Evolutionary conservation across 1,140 invertebrate genomes (phyloP), one percentile per base, ranked within the genome.

Genomic region (Nomia melanderi): DNA sequence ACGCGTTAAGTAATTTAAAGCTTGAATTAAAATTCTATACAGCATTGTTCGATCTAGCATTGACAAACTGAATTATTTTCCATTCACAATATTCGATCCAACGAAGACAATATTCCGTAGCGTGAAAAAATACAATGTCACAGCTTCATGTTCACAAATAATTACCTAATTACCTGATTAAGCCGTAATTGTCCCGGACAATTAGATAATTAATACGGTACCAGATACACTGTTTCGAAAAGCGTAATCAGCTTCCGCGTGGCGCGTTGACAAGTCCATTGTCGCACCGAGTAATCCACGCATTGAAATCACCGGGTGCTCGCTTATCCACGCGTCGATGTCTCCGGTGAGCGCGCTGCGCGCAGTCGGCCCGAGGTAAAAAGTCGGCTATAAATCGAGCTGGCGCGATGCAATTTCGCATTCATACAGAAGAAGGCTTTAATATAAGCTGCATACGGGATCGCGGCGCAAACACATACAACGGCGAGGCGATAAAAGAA

Each of bases 291-390:
- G 20, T 64, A 69, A 80, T 66, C 63, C 41, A 41, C 14, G 33
- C 62, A 59, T 83, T 80, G 82, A 77, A 84, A 67, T 84, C 81
- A 70, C 72, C 63, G 39, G 33, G 76, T 83, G 65, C 41, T 36
- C 57, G 72, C 25, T 47, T 53, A 12, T 11, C 63, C 71, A 14
- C 20, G 81, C 78, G 56, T 84, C 77, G n/a, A 84, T 80, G 76
- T 65, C 31, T 20, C 56, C 71, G 33, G 47, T 23, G 36, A 54
- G 63, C 62, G 63, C 50, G n/a, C 31, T 57, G 59, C 60, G 72
- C n/a, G 44, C 14, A 14, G 41, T 14, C 11, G 14, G 36, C 36
- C 8, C 36, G 36, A 1, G 5, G 14, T 44, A 17, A 41, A 31
- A 27, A 56, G 27, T 25, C 11, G 11, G 31, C 25, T 59, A 53